Base-by-base conservation (phyloP, 2,797 vertebrate species). In the Halcyon leucocephala region DNA sequence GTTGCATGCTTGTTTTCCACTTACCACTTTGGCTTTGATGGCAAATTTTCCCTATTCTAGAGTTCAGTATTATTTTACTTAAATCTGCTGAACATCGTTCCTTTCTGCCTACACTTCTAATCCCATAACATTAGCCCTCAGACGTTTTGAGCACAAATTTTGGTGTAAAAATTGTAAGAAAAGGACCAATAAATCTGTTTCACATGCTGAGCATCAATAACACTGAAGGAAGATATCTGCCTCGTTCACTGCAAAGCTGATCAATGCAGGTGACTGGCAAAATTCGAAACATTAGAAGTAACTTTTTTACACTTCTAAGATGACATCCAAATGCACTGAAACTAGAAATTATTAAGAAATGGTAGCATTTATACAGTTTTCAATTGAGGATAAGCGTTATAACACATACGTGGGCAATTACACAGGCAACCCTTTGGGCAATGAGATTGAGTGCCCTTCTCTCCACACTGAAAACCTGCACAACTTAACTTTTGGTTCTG, bases 111-210 rank as follows among this genome's bases (percentile, higher is more conserved):
- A 5, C 21, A 55, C 3, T 80, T 80, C 44, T 42, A 72, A 51
- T 6, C 16, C n/a, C 1, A 0, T 14, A 71, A 8, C 0, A 0
- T 66, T 76, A 55, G 37, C 7, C 19, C 46, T 1, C 1, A 80
- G 28, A 67, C 24, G 17, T 44, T 57, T 42, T 51, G 31, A 91
- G 35, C 8, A 67, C 20, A 48, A 42, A 37, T 48, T 70, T 39
- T 15, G 10, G n/a, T 37, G 20, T 51, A 29, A 55, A 69, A 89
- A 86, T 12, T 66, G 20, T 58, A 20, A 79, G 22, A 90, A 84
- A 41, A 64, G 12, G 28, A 54, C 7, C 3, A 44, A 31, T 29
- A 31, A 21, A 51, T 9, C 9, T 76, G 31, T 77, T 71, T 64
- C 25, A 54, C 12, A 67, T 35, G 33, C 12, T 66, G 52, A 57